Conservation (phyloP, 2,113 vertebrate genomes). For the Cynoglossus semilaevis region DNA sequence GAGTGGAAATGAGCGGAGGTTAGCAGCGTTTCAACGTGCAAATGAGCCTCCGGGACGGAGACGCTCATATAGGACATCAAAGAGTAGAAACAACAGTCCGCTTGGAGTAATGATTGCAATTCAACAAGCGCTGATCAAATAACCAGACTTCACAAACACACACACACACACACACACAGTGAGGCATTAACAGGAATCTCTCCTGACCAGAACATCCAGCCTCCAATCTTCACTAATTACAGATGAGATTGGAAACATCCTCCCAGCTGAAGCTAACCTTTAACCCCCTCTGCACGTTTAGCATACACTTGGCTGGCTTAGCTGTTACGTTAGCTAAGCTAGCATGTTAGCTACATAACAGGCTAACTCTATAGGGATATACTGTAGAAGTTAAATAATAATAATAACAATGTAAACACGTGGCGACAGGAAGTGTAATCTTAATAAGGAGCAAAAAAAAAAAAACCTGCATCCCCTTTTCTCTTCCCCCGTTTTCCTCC, state of each 20-base stretch:
- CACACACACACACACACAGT: conserved; percentile 20
- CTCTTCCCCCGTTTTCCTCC: no score
- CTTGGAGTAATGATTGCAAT: conserved; percentile 36
- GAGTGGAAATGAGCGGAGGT: conserved; percentile 6
- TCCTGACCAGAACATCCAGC: conserved; percentile 41
- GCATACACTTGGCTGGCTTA: background rate
- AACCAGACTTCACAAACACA: conserved; percentile 23
- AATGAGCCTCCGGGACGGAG: conserved; percentile 26
- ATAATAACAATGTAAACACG: no score
- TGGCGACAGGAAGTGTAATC: no score
- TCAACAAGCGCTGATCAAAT: conserved; percentile 39
- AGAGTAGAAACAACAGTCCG: conserved; percentile 19
- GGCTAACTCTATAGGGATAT: no score
- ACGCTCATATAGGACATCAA: conserved; percentile 42
- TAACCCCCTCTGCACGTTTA: conserved; percentile 21
- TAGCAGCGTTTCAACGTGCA: conserved; percentile 6
- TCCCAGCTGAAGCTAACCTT: conserved; percentile 23
- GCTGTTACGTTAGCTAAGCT: no score
- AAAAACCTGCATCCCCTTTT: no score
- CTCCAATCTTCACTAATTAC: conserved; percentile 28
- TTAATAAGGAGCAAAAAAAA: no score
- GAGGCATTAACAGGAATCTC: conserved; percentile 33
- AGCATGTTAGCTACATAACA: no score
- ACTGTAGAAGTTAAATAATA: no score
- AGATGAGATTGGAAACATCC: conserved; percentile 23